Percentiles rank a stretch among this genome's conserved stretches.
Evolutionary conservation across 2,797 vertebrate genomes (phyloP).

Genomic region (Borostomias antarcticus): DNA sequence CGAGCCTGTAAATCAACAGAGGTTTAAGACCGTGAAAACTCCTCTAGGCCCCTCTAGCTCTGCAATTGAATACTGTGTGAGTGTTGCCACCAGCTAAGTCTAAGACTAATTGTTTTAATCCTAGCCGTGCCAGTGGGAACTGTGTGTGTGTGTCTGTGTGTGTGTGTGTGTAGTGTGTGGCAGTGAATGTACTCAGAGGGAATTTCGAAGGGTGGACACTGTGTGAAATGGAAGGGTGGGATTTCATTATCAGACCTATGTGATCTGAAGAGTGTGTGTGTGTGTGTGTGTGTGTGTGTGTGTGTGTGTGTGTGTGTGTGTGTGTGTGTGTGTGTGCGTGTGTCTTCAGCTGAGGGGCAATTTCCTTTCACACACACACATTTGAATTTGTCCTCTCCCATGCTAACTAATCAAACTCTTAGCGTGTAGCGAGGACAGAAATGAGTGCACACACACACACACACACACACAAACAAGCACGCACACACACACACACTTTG

Average conservation of each 20-base stretch:
- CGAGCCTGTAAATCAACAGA: no score
- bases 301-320: conserved; percentile 2
- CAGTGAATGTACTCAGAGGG: conserved; percentile 16
- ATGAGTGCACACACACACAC: conserved; percentile 9
- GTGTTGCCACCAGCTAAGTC: background rate
- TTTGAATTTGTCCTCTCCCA: conserved; percentile 43
- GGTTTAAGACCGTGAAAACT: background rate
- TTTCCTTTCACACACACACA: conserved; percentile 55
- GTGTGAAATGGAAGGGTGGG: conserved; percentile 52
- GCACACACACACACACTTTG: conserved; percentile 10
- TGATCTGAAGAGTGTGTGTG: conserved; percentile 25
- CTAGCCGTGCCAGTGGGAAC: background rate
- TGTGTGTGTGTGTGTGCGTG: conserved; percentile 31
- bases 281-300: conserved; percentile 12
- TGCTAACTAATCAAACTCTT: conserved; percentile 53
- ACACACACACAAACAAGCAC: conserved; percentile 28
- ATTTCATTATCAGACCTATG: conserved; percentile 46
- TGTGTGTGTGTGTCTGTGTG: conserved; percentile 13
- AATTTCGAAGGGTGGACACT: conserved; percentile 27
- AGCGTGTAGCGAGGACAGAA: conserved; percentile 17
- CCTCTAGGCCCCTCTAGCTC: background rate
- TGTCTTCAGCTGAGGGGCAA: conserved; percentile 64
- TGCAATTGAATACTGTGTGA: background rate
- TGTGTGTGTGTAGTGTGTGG: conserved; percentile 36
- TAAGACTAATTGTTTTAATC: conserved; percentile 4